Conservation (phyloP, 1,140 invertebrate species). For the Panulirus ornatus region DNA sequence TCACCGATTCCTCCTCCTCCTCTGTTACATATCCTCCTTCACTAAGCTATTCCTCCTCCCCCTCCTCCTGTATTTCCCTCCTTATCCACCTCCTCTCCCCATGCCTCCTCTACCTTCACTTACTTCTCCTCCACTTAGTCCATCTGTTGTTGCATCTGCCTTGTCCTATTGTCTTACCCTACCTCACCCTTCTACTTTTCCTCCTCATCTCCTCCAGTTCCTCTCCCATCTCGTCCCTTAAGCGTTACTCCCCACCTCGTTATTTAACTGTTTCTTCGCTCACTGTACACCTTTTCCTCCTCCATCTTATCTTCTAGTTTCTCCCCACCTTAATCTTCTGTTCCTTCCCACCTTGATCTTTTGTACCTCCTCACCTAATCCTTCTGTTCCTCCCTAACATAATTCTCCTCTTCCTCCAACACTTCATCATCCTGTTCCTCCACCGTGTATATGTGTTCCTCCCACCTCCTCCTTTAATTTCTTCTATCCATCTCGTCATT, state of each 20-base stretch:
- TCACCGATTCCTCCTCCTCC: too few species aligned
- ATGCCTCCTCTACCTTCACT: too few species aligned
- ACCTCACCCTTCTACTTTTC: neutral
- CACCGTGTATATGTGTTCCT: too few species aligned
- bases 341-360: neutral
- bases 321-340: neutral
- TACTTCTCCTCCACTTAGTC: neutral
- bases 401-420: too few species aligned
- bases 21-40: neutral
- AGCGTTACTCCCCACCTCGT: too few species aligned
- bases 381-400: too few species aligned
- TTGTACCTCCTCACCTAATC: neutral
- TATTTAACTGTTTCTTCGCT: neutral
- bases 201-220: neutral
- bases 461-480: neutral
- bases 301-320: neutral
- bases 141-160: too few species aligned
- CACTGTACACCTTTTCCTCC: neutral
- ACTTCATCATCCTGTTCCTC: too few species aligned
- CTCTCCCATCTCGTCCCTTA: neutral
- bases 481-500: too few species aligned
- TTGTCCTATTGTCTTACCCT: neutral
- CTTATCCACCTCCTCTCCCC: too few species aligned
- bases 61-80: neutral
- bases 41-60: neutral